Percentiles rank a stretch among this genome's conserved stretches.
Evolutionary conservation across 2,888 invertebrate species (phyloP).

Genomic region (Lordiphosa fenestrarum): DNA sequence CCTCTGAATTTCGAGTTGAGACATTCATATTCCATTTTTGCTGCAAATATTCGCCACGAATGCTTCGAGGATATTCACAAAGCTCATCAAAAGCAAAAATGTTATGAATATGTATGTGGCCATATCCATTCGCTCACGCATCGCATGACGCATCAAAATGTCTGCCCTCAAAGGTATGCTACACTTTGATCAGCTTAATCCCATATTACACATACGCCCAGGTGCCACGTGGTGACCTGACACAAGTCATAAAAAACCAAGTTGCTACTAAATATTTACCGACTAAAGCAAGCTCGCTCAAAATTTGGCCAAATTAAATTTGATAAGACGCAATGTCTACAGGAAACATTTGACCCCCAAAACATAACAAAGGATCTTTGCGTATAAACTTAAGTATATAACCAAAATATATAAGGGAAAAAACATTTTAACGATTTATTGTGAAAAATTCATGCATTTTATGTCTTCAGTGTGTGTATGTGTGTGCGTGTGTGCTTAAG

Average conservation of each 20-base stretch:
- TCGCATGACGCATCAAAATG: too few relatives aligned
- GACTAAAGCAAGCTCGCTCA: slow-evolving; percentile 16
- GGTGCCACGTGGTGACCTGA: slow-evolving; percentile 12
- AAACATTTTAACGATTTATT: slow-evolving; percentile 69
- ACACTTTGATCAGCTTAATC: slow-evolving; percentile 1
- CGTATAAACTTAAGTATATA: slow-evolving; percentile 68
- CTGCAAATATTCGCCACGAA: too few relatives aligned
- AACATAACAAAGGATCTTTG: slow-evolving; percentile 56
- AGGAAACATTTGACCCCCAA: slow-evolving; percentile 38
- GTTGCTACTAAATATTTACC: slow-evolving; percentile 26
- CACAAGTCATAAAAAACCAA: slow-evolving; percentile 22
- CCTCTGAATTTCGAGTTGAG: too few relatives aligned
- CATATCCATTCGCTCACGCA: too few relatives aligned
- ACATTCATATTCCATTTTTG: too few relatives aligned
- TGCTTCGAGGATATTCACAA: too few relatives aligned
- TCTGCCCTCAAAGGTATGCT: too few relatives aligned
- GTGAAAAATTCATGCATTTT: slow-evolving; percentile 67
- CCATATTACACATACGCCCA: slow-evolving; percentile 21
- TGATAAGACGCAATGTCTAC: slow-evolving; percentile 11
- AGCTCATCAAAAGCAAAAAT: too few relatives aligned
- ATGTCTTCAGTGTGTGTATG: slow-evolving; percentile 27
- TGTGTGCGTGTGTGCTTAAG: slow-evolving; percentile 38
- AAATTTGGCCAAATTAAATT: slow-evolving; percentile 41
- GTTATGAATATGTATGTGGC: too few relatives aligned
- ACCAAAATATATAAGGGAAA: background rate